Conservation (phyloP, 2,113 vertebrate species). For the Larimichthys polyactis region DNA sequence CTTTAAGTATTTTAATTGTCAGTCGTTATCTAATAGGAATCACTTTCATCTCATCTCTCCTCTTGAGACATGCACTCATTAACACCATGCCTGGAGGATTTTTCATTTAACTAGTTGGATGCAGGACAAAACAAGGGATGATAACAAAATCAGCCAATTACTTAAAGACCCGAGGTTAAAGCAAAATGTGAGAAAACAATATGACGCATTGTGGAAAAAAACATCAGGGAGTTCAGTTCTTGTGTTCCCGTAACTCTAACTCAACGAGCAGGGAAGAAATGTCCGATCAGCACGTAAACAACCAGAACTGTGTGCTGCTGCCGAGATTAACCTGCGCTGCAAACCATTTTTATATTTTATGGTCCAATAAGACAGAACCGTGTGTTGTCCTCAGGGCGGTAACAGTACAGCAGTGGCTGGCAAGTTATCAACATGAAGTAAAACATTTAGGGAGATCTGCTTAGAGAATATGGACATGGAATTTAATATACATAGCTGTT, state of each 20-base stretch:
- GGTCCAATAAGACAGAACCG: neutral
- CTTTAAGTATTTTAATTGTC: too few relatives aligned
- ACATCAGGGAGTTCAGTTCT: neutral
- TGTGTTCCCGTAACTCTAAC: neutral
- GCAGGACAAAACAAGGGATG: neutral
- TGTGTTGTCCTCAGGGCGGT: too few relatives aligned
- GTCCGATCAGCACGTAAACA: neutral
- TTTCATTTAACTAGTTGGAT: neutral
- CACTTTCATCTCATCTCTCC: neutral
- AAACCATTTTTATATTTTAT: neutral
- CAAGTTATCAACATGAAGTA: neutral
- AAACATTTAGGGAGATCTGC: too few relatives aligned
- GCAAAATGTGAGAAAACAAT: neutral
- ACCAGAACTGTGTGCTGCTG: neutral
- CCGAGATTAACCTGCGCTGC: neutral
- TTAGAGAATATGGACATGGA: too few relatives aligned
- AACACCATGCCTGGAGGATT: neutral
- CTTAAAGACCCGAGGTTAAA: neutral
- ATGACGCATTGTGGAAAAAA: neutral
- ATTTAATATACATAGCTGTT: too few relatives aligned
- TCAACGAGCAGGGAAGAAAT: neutral
- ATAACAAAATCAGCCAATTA: conserved; percentile 13
- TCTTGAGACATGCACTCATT: neutral
- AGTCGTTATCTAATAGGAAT: neutral
- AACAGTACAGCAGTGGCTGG: neutral